Evolutionary conservation across 2,797 vertebrate genomes (phyloP).

Genomic region (Erpetoichthys calabaricus): DNA sequence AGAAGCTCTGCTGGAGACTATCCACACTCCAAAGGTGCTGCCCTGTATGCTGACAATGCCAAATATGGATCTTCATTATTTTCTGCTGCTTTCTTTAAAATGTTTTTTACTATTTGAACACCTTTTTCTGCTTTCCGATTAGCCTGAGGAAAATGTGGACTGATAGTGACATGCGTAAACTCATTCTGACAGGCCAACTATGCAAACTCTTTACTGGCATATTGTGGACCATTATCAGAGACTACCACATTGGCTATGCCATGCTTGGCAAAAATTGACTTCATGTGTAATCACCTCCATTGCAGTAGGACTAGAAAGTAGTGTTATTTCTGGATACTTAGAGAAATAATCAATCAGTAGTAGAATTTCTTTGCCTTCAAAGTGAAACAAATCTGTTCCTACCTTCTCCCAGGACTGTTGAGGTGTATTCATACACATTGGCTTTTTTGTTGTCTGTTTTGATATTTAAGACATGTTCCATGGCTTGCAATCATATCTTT

Average conservation of each 20-base stretch:
- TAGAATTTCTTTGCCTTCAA: neutral
- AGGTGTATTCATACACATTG: neutral
- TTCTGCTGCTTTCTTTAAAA: neutral
- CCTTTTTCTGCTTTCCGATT: conserved; percentile 5
- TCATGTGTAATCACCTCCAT: conserved; percentile 3
- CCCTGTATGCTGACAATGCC: conserved; percentile 1
- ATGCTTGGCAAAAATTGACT: neutral
- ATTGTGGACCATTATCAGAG: neutral
- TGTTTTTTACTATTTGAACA: neutral
- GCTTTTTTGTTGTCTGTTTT: neutral
- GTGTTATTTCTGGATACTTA: conserved; percentile 6
- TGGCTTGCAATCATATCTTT: neutral
- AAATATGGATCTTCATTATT: neutral
- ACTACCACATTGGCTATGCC: neutral
- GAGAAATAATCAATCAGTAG: conserved; percentile 1
- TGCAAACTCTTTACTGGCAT: neutral
- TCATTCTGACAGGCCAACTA: neutral
- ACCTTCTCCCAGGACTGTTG: conserved; percentile 5
- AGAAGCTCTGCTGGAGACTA: neutral
- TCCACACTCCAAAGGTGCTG: conserved; percentile 1
- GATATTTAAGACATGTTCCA: neutral
- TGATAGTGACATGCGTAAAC: neutral
- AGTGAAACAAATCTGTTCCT: conserved; percentile 6
- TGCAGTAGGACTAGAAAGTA: neutral
- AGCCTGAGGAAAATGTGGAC: conserved; percentile 1